phyloP scores from a whole-genome alignment of 2,113 vertebrate species.

The human (Homo sapiens) region DNA sequence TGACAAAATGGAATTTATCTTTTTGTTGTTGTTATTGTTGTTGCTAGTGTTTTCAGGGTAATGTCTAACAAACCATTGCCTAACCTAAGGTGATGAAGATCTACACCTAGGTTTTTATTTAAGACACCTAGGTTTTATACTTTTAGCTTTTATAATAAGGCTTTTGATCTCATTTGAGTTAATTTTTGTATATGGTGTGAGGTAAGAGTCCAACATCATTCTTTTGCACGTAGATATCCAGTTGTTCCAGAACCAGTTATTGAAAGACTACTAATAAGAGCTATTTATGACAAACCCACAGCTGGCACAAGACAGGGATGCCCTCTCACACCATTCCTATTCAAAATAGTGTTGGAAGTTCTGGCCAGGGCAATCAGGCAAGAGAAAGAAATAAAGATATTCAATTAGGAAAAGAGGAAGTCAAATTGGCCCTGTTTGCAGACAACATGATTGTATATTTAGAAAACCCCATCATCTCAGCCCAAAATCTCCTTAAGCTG shows the following conservation, averaged over 20 bases:
- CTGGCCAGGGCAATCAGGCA: too few relatives aligned
- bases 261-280: background rate
- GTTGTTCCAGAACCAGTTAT: background rate
- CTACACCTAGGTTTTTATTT: background rate
- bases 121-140: background rate
- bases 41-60: background rate
- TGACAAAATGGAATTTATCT: background rate
- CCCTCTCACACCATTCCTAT: too few relatives aligned
- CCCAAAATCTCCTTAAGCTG: too few relatives aligned
- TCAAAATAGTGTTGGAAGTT: too few relatives aligned
- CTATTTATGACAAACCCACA: too few relatives aligned
- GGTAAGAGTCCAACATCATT: background rate
- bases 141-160: background rate
- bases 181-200: background rate
- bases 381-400: too few relatives aligned
- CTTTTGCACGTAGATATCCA: background rate
- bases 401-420: too few relatives aligned
- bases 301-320: too few relatives aligned
- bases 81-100: background rate
- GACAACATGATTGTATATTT: too few relatives aligned
- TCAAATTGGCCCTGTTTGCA: too few relatives aligned
- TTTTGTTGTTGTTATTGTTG: background rate
- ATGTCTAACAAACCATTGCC: background rate
- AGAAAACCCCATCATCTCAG: too few relatives aligned
- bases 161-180: background rate